Evolutionary conservation across 1,140 invertebrate species (phyloP).

Genomic region (Odontomachus brunneus): DNA sequence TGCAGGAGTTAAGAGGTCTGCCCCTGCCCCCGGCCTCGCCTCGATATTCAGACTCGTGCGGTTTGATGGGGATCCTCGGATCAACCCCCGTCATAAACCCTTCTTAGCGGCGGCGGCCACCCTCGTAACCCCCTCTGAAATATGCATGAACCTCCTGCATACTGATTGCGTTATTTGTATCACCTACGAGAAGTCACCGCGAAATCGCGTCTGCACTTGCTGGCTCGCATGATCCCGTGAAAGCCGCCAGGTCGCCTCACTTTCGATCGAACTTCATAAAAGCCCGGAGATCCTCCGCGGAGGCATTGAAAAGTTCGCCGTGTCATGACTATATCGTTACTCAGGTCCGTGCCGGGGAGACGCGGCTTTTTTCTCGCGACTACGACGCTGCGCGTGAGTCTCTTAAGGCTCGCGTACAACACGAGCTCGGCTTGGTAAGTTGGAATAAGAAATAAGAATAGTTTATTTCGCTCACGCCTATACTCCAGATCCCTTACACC

Average conservation of each 20-base stretch:
- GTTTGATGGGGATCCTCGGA: conserved; percentile 84
- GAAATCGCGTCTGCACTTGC: conserved; percentile 57
- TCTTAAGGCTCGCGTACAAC: conserved; percentile 7
- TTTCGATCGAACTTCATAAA: conserved; percentile 46
- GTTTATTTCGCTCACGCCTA: too few species aligned
- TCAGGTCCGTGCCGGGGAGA: conserved; percentile 19
- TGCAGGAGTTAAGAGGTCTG: conserved; percentile 85
- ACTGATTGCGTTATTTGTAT: conserved; percentile 85
- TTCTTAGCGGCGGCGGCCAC: conserved; percentile 82
- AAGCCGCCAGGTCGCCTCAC: conserved; percentile 37
- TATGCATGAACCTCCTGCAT: conserved; percentile 84
- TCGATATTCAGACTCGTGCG: conserved; percentile 83
- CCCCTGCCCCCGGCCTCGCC: conserved; percentile 71
- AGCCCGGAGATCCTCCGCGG: conserved; percentile 23
- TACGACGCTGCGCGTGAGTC: neutral
- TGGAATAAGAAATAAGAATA: too few species aligned
- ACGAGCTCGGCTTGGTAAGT: too few species aligned
- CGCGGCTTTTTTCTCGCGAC: conserved; percentile 20
- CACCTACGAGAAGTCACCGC: conserved; percentile 72
- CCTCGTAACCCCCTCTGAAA: conserved; percentile 80
- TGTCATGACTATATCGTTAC: conserved; percentile 51
- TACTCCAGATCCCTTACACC: too few species aligned
- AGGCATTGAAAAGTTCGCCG: neutral
- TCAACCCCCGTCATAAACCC: conserved; percentile 85
- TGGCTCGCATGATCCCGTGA: conserved; percentile 54